Evolutionary conservation across 1,140 invertebrate species (phyloP), one percentile per base, ranked within the genome.

Genomic region (Scaptomyza montana): DNA sequence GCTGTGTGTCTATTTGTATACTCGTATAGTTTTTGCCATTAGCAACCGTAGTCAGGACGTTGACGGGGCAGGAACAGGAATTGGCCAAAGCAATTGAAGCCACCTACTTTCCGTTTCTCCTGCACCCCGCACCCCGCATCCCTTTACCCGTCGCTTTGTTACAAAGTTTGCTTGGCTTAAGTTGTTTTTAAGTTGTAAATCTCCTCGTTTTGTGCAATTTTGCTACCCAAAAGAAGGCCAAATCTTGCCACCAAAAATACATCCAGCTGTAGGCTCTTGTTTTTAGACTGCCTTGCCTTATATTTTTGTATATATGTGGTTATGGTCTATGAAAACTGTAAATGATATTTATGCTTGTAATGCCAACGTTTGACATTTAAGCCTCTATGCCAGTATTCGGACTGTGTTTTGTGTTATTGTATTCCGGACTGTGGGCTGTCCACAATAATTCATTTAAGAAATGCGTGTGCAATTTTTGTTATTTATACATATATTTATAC

Each of bases 141-240:
- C 33, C 8, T 9, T 9, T 25, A 60, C 28, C 16, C 67, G 50
- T 56, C 51, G 45, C 59, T 74, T 86, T 89, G 82, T 86, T 86
- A 76, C 62, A 71, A 89, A 89, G 78, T 86, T 89, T 25, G 21
- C 21, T 82, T 77, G 72, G 84, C 79, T 89, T 89, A 87, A 87
- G 84, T 87, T 87, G 84, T 87, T 87, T 87, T 87, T 89, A 89
- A 87, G 84, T 89, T 87, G 84, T 87, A 87, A 87, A 89, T 87
- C 84, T 84, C 77, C 75, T 67, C 79, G 81, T 71, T 75, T 47
- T 81, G 75, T 85, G 80, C 82, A 78, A 78, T 70, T 87, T 56
- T 50, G 19, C 49, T 59, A 12, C 16, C 33, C 43, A 57, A 25
- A 25, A 25, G 21, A 25, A 36, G 33, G 7, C 30, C 16, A 33